These are phyloP conservation scores for Chrysopa pallens DNA, from an alignment of 1,140 invertebrate genomes.

Conservation along the genomic window DNA sequence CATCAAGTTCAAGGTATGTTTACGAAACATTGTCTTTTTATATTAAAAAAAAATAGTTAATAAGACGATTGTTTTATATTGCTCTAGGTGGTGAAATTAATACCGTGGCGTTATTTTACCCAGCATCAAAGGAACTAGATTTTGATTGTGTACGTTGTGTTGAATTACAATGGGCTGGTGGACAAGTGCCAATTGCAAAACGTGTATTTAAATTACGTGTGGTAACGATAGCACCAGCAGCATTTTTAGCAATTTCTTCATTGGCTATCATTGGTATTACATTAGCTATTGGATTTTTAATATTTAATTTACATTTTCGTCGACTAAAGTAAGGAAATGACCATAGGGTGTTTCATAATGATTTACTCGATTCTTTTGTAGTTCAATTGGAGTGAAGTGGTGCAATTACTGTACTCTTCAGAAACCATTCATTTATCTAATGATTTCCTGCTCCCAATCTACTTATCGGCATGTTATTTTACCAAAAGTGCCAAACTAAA, in stretches of 20 bases:
- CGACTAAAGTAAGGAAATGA: slow-evolving; percentile 52
- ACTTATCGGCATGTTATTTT: too few species aligned
- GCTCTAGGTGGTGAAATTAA: slow-evolving; percentile 41
- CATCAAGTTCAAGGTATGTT: slow-evolving; percentile 66
- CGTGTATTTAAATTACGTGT: slow-evolving; percentile 49
- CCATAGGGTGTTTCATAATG: too few species aligned
- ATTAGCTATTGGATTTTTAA: slow-evolving; percentile 56
- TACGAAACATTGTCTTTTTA: slow-evolving; percentile 1
- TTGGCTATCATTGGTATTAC: slow-evolving; percentile 59
- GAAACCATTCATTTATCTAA: too few species aligned
- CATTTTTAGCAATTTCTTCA: slow-evolving; percentile 47
- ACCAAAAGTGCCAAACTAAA: too few species aligned
- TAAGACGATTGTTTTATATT: background rate
- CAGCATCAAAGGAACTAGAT: slow-evolving; percentile 39
- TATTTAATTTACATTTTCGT: slow-evolving; percentile 74
- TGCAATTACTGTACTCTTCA: too few species aligned
- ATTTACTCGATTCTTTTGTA: too few species aligned
- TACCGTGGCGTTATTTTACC: slow-evolving; percentile 58
- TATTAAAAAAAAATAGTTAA: background rate
- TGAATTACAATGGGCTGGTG: slow-evolving; percentile 51
- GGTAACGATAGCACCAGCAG: slow-evolving; percentile 53
- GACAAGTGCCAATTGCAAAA: slow-evolving; percentile 57
- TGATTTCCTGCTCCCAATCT: too few species aligned
- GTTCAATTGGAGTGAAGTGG: too few species aligned
- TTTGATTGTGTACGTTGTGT: slow-evolving; percentile 53